These are phyloP conservation scores for Xyliphius kryptos DNA, from an alignment of 2,113 vertebrate genomes.

Conservation along the genomic window DNA sequence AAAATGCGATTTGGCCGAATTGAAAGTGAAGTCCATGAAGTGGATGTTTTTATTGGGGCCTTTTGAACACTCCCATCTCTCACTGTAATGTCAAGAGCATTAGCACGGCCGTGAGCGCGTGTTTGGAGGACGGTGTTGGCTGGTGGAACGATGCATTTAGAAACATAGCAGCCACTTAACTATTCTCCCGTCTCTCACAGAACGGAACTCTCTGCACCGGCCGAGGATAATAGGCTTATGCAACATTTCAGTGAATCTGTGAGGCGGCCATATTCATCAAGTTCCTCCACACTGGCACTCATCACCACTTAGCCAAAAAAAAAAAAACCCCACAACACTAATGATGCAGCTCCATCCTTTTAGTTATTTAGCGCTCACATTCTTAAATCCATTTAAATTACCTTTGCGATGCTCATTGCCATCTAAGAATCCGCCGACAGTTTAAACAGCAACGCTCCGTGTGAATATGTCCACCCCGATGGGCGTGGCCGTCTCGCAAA, in stretches of 20 bases:
- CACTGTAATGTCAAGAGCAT: background rate
- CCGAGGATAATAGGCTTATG: background rate
- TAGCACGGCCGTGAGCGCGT: background rate
- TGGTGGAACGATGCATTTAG: background rate
- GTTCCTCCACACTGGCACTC: background rate
- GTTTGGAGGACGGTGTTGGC: background rate
- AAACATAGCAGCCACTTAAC: background rate
- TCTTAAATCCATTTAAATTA: too few relatives aligned
- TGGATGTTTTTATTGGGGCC: background rate
- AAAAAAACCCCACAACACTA: background rate
- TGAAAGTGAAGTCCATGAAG: background rate
- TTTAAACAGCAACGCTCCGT: too few relatives aligned
- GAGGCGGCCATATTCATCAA: background rate
- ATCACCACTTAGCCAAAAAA: background rate
- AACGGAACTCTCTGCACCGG: background rate
- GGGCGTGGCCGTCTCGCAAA: too few relatives aligned
- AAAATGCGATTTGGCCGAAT: background rate
- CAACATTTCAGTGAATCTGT: background rate
- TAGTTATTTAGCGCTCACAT: too few relatives aligned
- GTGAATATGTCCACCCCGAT: too few relatives aligned
- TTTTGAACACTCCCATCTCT: background rate
- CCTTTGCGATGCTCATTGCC: too few relatives aligned
- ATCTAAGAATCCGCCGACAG: too few relatives aligned
- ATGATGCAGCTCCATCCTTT: too few relatives aligned
- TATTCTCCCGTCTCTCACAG: background rate